Evolutionary conservation across 1,140 invertebrate species (phyloP).

Genomic region (Akabosia matsudoensis): DNA sequence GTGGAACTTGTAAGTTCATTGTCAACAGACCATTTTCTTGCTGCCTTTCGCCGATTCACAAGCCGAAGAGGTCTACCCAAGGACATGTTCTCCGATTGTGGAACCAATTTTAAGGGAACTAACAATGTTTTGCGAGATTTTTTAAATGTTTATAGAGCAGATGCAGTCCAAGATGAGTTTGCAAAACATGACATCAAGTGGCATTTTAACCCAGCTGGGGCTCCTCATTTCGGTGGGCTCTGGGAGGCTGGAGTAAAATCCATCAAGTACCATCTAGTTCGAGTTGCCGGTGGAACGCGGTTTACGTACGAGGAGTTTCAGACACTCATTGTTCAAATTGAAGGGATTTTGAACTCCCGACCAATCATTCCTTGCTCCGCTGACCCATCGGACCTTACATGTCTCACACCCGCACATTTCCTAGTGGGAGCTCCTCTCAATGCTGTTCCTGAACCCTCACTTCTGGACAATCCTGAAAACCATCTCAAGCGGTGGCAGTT

Average conservation of each 20-base stretch:
- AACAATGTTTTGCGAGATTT: conserved; percentile 42
- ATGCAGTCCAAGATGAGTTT: not conserved
- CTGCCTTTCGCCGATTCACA: conserved; percentile 49
- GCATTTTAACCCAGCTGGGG: conserved; percentile 48
- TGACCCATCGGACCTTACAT: conserved; percentile 47
- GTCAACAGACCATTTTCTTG: conserved; percentile 48
- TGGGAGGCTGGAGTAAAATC: conserved; percentile 50
- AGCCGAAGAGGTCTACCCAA: conserved; percentile 47
- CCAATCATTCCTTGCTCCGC: conserved; percentile 42
- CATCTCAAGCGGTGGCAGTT: conserved; percentile 18
- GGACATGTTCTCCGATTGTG: conserved; percentile 49
- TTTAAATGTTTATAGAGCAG: not conserved
- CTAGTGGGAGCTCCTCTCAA: conserved; percentile 27
- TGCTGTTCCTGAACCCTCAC: conserved; percentile 1
- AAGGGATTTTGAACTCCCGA: conserved; percentile 48
- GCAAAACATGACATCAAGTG: conserved; percentile 39
- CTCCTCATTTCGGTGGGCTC: conserved; percentile 48
- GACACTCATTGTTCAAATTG: conserved; percentile 47
- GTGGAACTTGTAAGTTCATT: conserved; percentile 50
- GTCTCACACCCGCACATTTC: conserved; percentile 45
- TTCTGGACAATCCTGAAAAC: not conserved
- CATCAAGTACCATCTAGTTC: conserved; percentile 47
- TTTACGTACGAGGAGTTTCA: conserved; percentile 47
- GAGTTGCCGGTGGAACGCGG: conserved; percentile 32
- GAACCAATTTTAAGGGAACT: conserved; percentile 48